Conservation (phyloP, 2,888 invertebrate species). For the Orthosia cruda region DNA sequence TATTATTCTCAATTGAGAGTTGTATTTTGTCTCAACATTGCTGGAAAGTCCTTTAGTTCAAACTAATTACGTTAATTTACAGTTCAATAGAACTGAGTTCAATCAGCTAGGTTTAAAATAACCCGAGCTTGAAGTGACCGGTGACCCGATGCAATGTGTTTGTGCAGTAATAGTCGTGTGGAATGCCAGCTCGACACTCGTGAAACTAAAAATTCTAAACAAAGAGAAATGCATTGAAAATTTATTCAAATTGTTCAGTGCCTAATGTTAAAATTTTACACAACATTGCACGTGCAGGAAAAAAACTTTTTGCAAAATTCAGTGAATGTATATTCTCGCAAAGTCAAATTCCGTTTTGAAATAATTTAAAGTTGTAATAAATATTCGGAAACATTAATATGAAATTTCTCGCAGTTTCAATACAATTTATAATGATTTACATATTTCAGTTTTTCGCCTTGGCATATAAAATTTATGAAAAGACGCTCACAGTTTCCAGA, state of each 20-base stretch:
- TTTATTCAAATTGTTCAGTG: neutral
- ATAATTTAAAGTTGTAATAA: conserved; percentile 30
- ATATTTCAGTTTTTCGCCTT: no score
- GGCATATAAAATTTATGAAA: no score
- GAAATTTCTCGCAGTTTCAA: no score
- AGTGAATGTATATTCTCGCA: neutral
- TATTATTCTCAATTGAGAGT: conserved; percentile 5
- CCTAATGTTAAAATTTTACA: conserved; percentile 6
- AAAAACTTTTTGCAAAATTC: conserved; percentile 1
- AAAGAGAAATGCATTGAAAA: conserved; percentile 10
- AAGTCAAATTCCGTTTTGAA: conserved; percentile 3
- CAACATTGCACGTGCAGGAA: no score
- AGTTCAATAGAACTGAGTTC: conserved; percentile 50
- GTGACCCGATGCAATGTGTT: conserved; percentile 36
- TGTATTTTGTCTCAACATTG: conserved; percentile 26
- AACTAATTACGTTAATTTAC: conserved; percentile 52
- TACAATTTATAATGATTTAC: no score
- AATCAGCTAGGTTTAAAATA: conserved; percentile 44
- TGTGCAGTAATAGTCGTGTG: conserved; percentile 26
- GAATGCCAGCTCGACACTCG: conserved; percentile 13
- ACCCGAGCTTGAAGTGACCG: conserved; percentile 37
- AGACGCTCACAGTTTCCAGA: no score
- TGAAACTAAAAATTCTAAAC: conserved; percentile 22
- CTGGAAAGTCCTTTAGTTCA: conserved; percentile 34
- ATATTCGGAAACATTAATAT: no score